phyloP scores from a whole-genome alignment of 1,140 invertebrate species.

The Apocrypta bakeri region DNA sequence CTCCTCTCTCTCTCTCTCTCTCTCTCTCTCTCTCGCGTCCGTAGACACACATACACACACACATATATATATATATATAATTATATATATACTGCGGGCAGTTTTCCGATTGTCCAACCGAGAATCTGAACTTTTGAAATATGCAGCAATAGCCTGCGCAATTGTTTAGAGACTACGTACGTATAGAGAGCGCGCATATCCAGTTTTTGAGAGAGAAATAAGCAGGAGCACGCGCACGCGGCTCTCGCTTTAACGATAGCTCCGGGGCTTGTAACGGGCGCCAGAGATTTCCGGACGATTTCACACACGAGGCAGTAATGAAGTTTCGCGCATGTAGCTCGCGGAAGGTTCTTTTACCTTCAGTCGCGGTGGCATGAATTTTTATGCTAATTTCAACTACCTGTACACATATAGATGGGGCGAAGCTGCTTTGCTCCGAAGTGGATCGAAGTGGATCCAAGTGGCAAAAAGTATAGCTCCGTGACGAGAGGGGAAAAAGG shows the following conservation, averaged over 20 bases:
- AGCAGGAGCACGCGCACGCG: conserved; percentile 11
- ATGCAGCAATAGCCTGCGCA: neutral
- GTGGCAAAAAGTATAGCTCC: neutral
- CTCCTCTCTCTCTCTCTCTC: neutral
- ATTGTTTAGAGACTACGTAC: neutral
- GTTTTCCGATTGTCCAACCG: neutral
- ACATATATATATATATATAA: no score
- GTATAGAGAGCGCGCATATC: neutral
- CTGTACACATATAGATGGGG: neutral
- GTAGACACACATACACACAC: no score
- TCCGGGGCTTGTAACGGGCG: conserved; percentile 18
- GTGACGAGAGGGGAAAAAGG: neutral
- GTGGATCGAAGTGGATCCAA: neutral
- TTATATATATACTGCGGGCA: neutral
- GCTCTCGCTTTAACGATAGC: conserved; percentile 33
- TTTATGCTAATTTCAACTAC: conserved; percentile 56
- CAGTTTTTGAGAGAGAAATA: conserved; percentile 13
- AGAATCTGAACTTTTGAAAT: neutral
- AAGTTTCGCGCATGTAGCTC: neutral
- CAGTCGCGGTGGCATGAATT: conserved; percentile 61
- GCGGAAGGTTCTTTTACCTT: no score
- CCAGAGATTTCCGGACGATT: conserved; percentile 35
- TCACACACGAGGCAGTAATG: conserved; percentile 40
- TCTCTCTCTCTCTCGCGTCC: no score
- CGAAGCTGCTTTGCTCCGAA: neutral